A percentile compares a stretch with the other conserved stretches of the same genome.
phyloP scores from a whole-genome alignment of 2,113 vertebrate species.

The Setophaga petechia region DNA sequence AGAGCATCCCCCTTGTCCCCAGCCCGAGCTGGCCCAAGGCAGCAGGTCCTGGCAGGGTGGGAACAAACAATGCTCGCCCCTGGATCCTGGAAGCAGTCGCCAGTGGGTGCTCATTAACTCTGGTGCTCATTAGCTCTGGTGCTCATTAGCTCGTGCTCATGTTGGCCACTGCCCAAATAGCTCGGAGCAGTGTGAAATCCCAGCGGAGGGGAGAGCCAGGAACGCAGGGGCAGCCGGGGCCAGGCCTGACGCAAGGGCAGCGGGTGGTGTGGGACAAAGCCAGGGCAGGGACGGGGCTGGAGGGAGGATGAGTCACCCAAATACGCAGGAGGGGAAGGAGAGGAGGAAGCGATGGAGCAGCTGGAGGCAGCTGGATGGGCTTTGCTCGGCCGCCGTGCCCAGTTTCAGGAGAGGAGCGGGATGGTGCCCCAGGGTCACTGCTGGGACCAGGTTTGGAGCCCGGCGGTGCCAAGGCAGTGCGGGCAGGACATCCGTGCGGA shows the following conservation, averaged over 20 bases:
- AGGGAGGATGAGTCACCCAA: not conserved
- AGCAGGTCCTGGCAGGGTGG: not conserved
- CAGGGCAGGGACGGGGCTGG: not conserved
- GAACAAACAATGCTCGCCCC: rapidly evolving
- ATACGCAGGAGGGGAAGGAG: not conserved
- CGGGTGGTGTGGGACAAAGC: not conserved
- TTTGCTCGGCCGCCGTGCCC: not conserved
- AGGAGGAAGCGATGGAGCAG: not conserved
- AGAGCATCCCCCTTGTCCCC: not conserved
- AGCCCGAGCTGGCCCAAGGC: not conserved
- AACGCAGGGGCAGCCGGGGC: not conserved
- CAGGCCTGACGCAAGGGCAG: not conserved
- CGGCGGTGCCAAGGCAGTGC: rapidly evolving
- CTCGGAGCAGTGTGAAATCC: not conserved
- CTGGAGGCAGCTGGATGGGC: not conserved
- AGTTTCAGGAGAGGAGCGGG: rapidly evolving
- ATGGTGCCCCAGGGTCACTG: not conserved
- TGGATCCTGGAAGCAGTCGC: rapidly evolving
- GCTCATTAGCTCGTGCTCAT: not conserved
- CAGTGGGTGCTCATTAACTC: rapidly evolving
- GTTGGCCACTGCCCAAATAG: not conserved
- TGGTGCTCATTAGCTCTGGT: not conserved
- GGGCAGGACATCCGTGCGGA: not conserved
- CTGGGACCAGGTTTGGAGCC: not conserved
- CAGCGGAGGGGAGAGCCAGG: not conserved